Conservation (phyloP, 2,888 invertebrate genomes). For the Steinernema hermaphroditum region DNA sequence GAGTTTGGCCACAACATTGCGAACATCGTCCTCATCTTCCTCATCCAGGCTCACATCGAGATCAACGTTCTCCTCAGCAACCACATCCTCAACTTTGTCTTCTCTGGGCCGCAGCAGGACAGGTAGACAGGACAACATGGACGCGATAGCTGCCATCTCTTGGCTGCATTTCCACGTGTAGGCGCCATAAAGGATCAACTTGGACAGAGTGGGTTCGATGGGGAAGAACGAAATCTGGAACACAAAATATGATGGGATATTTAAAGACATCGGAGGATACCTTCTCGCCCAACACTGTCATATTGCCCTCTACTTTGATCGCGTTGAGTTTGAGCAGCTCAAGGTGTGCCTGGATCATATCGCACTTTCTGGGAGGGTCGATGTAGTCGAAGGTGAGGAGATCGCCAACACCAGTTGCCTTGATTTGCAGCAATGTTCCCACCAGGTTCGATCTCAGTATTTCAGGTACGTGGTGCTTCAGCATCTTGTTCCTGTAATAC, state of each 20-base stretch:
- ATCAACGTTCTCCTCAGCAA: not conserved
- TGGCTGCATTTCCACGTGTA: slow-evolving; percentile 88
- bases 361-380: not conserved
- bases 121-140: slow-evolving; percentile 79
- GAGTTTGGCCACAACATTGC: not conserved
- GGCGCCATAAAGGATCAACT: slow-evolving; percentile 97
- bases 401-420: not conserved
- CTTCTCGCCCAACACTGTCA: slow-evolving; percentile 4
- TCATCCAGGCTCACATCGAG: not conserved
- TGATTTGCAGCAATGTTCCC: slow-evolving; percentile 15
- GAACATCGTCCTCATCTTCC: not conserved
- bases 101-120: not conserved
- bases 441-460: slow-evolving; percentile 8
- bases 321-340: slow-evolving; percentile 11
- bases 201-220: slow-evolving; percentile 90
- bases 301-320: not conserved
- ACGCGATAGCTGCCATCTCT: slow-evolving; percentile 92
- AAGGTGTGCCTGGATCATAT: slow-evolving; percentile 16
- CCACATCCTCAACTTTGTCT: not conserved
- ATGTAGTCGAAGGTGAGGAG: slow-evolving; percentile 14
- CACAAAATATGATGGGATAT: not conserved
- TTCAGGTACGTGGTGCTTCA: slow-evolving; percentile 24
- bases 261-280: not conserved
- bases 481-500: not conserved
- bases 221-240: slow-evolving; percentile 95